Base-by-base conservation (phyloP, 2,797 vertebrate species). In the Pterois miles region DNA sequence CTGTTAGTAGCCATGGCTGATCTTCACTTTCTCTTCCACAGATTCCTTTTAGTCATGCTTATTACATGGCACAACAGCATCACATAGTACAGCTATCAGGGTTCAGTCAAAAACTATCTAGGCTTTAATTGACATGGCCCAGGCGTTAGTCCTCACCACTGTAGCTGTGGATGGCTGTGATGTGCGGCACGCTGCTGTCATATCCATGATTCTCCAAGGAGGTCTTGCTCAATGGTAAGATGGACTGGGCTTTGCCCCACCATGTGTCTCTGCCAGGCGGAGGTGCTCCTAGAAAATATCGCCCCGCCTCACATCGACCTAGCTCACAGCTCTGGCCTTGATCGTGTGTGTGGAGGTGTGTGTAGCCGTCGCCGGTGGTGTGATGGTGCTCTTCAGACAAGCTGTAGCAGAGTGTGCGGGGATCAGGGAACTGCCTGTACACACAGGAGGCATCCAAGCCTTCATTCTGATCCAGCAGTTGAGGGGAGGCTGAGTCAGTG, bases 211-310 rank as follows among this genome's bases (percentile, higher is more conserved):
- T 97, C 70, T 98, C 97, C 0, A 96, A 91, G 12, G 96, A 97
- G 0, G 95, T 95, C 78, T 98, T 99, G 81, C 95, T 93, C 74
- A 97, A 74, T 0, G 97, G 96, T 58, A 97, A 18, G 0, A 95
- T 89, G 3, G 97, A 93, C 0, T 96, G 95, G 22, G 97, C 89
- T 0, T 90, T 27, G 4, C 97, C 95, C 97, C 97, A 98, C 98
- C 97, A 98, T 1, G 94, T 80, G 48, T 97, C 97, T 84, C 97
- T 95, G 6, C 96, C 95, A 0, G 96, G 60, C 59, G 96, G 96
- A 0, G 96, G 96, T 0, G 96, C 92, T 62, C 98, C 97, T 2
- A 99, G 94, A 81, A 98, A 99, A 89, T 99, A 99, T 6, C 97
- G 93, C 1, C 98, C 98, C 0, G 97, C 98, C 89, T 99, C 97